phyloP scores from a whole-genome alignment of 2,888 invertebrate genomes.

The Macaria liturata region DNA sequence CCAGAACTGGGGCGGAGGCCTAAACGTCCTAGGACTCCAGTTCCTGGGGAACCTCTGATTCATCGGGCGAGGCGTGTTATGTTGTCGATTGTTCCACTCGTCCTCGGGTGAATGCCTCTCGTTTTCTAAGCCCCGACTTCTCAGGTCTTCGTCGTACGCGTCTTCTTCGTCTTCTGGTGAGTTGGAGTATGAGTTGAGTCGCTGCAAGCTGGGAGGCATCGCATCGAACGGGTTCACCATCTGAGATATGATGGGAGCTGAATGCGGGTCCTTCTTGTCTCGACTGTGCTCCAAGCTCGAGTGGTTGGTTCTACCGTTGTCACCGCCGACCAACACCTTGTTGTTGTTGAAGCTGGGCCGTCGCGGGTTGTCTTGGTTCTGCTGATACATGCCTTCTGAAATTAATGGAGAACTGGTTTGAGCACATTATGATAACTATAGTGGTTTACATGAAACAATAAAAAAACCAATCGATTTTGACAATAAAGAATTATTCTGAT shows the following conservation, averaged over 20 bases:
- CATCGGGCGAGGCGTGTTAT: neutral
- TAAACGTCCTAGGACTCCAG: slow-evolving; percentile 51
- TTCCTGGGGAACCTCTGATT: slow-evolving; percentile 67
- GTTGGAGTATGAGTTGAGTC: slow-evolving; percentile 33
- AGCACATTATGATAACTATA: neutral
- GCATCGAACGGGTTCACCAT: slow-evolving; percentile 67
- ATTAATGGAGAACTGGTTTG: slow-evolving; percentile 5
- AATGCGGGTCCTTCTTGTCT: slow-evolving; percentile 47
- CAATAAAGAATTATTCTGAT: too few relatives aligned
- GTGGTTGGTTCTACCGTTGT: slow-evolving; percentile 50
- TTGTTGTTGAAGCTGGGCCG: slow-evolving; percentile 73
- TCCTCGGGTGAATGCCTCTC: slow-evolving; percentile 34
- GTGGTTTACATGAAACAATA: neutral
- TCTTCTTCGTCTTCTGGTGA: slow-evolving; percentile 45
- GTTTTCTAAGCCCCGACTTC: slow-evolving; percentile 48
- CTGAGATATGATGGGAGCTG: slow-evolving; percentile 53
- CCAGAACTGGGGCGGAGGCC: slow-evolving; percentile 50
- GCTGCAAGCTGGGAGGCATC: slow-evolving; percentile 57
- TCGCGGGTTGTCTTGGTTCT: slow-evolving; percentile 78
- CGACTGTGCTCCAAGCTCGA: slow-evolving; percentile 51
- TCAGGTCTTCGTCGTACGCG: slow-evolving; percentile 58
- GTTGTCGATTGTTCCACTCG: slow-evolving; percentile 44
- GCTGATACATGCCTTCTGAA: slow-evolving; percentile 65
- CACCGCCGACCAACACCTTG: slow-evolving; percentile 72
- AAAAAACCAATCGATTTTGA: too few relatives aligned